Evolutionary conservation across 2,888 invertebrate species (phyloP).

Genomic region (Incurvaria masculella): DNA sequence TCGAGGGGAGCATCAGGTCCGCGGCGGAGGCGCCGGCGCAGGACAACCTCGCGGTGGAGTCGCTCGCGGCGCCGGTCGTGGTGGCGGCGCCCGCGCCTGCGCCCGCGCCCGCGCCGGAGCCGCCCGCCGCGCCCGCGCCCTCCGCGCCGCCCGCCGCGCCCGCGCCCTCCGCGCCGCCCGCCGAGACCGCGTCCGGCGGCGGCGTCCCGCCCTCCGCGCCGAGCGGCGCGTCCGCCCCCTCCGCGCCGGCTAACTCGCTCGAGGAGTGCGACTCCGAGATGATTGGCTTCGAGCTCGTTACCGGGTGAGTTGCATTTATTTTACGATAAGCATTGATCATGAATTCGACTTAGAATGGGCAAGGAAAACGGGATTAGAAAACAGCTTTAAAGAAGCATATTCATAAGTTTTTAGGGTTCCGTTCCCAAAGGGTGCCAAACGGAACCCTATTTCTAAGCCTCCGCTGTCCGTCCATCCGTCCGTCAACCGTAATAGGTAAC

Average conservation of each 20-base stretch:
- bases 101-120: slow-evolving; percentile 40
- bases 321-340: too few species aligned
- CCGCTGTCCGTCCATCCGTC: too few species aligned
- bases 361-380: too few species aligned
- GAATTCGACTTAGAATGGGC: too few species aligned
- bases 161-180: slow-evolving; percentile 26
- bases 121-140: slow-evolving; percentile 27
- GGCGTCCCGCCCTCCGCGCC: slow-evolving; percentile 49
- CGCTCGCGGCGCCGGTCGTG: slow-evolving; percentile 41
- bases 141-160: slow-evolving; percentile 23
- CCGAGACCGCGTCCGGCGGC: slow-evolving; percentile 44
- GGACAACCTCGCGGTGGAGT: slow-evolving; percentile 47
- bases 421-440: too few species aligned
- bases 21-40: slow-evolving; percentile 50
- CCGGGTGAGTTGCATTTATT: slow-evolving; percentile 62
- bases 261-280: slow-evolving; percentile 87
- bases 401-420: too few species aligned
- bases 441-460: too few species aligned
- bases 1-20: slow-evolving; percentile 45
- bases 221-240: slow-evolving; percentile 48
- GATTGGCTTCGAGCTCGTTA: slow-evolving; percentile 88
- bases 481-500: too few species aligned
- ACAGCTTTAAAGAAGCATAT: too few species aligned
- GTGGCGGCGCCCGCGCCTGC: slow-evolving; percentile 45
- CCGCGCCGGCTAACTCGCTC: slow-evolving; percentile 52